phyloP scores from a whole-genome alignment of 2,888 invertebrate genomes.

The Trichopoda pennipes region DNA sequence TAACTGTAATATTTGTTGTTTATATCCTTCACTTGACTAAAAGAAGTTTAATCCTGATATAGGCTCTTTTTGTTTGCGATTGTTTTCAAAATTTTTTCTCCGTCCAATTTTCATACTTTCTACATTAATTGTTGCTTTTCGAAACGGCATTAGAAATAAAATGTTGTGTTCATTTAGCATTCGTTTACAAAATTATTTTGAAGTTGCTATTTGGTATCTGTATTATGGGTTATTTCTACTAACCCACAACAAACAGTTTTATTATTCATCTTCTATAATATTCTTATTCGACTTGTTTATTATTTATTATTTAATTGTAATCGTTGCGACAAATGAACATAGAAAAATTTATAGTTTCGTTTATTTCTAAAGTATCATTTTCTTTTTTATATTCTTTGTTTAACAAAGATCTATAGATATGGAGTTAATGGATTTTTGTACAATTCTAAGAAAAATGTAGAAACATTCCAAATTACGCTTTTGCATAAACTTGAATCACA shows the following conservation, averaged over 20 bases:
- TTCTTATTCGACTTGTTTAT: not conserved
- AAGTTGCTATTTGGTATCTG: conserved; percentile 16
- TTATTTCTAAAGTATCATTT: conserved; percentile 38
- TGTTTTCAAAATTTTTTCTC: conserved; percentile 63
- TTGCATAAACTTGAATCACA: no score
- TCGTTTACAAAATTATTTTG: no score
- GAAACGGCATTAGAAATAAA: conserved; percentile 15
- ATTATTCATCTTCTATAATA: no score
- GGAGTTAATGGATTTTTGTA: conserved; percentile 17
- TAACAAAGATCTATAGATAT: conserved; percentile 13
- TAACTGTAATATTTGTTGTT: conserved; percentile 11
- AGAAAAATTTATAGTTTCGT: conserved; percentile 76
- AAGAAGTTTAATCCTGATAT: not conserved
- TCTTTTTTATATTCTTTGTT: conserved; percentile 15
- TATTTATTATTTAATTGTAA: conserved; percentile 72
- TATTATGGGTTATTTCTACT: not conserved
- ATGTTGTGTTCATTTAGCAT: conserved; percentile 25
- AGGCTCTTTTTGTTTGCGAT: conserved; percentile 61
- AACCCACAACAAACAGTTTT: no score
- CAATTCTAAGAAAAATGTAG: not conserved
- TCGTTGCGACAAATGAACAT: conserved; percentile 78
- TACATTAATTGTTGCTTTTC: conserved; percentile 20
- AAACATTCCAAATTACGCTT: not conserved
- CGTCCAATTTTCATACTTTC: conserved; percentile 23
- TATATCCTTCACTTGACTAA: conserved; percentile 14